These are phyloP conservation scores for Plectus sambesii DNA, from an alignment of 1,140 invertebrate genomes.

Conservation along the genomic window DNA sequence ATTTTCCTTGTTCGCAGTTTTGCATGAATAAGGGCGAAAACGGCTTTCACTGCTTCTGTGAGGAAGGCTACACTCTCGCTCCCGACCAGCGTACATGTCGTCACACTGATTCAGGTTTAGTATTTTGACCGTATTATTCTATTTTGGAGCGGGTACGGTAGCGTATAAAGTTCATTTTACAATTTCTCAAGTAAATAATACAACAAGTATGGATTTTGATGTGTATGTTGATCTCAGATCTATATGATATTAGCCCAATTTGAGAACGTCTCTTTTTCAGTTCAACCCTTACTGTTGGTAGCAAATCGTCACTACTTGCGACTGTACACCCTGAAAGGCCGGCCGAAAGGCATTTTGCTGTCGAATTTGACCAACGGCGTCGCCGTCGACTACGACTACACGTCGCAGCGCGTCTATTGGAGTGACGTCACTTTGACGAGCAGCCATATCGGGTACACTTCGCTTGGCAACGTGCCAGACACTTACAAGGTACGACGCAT, in stretches of 20 bases:
- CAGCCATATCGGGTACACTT: constrained; percentile 8
- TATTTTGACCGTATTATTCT: no score
- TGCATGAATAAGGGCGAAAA: constrained; percentile 10
- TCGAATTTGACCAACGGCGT: constrained; percentile 21
- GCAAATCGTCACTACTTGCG: constrained; percentile 12
- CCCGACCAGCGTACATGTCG: constrained; percentile 12
- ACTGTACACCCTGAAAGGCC: constrained; percentile 15
- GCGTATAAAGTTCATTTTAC: no score
- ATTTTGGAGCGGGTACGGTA: no score
- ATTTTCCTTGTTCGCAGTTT: constrained; percentile 15
- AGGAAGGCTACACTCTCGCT: constrained; percentile 6
- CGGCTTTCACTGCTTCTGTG: constrained; percentile 13
- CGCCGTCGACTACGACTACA: constrained; percentile 17
- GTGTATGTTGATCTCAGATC: no score
- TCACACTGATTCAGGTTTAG: constrained; percentile 8
- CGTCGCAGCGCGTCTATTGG: constrained; percentile 15
- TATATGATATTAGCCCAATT: no score
- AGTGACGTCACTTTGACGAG: constrained; percentile 18
- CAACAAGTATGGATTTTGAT: no score
- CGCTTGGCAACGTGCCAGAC: constrained; percentile 10
- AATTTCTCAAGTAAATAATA: no score
- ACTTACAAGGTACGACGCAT: constrained; percentile 8
- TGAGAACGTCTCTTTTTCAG: no score
- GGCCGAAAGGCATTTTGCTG: constrained; percentile 11
- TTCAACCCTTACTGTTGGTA: constrained; percentile 14